A percentile compares a stretch with the other conserved stretches of the same genome.
phyloP scores from a whole-genome alignment of 64 coral and sea anemone genomes.

The Montipora cactus region DNA sequence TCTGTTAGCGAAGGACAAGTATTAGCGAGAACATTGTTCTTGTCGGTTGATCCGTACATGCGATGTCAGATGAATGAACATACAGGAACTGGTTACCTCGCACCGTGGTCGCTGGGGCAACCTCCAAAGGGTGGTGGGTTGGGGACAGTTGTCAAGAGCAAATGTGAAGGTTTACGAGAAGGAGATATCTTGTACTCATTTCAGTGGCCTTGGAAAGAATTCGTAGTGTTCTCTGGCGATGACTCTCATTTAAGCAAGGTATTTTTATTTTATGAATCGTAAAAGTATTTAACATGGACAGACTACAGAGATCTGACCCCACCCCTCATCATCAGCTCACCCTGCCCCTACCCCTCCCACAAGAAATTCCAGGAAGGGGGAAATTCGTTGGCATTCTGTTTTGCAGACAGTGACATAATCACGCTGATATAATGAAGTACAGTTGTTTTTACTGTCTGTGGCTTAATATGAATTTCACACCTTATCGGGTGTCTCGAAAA shows the following conservation, averaged over 20 bases:
- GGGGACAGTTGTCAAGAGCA: slow-evolving; percentile 74
- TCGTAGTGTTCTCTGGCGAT: slow-evolving; percentile 37
- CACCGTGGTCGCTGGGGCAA: slow-evolving; percentile 65
- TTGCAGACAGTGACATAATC: no score
- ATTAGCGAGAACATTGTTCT: slow-evolving; percentile 72
- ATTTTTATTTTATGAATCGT: background rate
- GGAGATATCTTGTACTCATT: slow-evolving; percentile 70
- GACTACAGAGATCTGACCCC: no score
- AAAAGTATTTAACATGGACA: no score
- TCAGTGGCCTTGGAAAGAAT: slow-evolving; percentile 79
- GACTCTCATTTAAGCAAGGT: slow-evolving; percentile 46
- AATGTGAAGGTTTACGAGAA: slow-evolving; percentile 15
- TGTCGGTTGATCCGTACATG: slow-evolving; percentile 94
- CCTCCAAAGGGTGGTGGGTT: slow-evolving; percentile 36
- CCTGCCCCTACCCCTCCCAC: no score
- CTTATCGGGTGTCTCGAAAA: no score
- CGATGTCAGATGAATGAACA: slow-evolving; percentile 77
- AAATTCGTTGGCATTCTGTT: no score
- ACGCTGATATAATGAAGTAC: no score
- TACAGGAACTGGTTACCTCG: slow-evolving; percentile 47
- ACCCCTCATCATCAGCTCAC: no score
- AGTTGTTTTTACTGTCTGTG: no score
- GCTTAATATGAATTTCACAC: no score
- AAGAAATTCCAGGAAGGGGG: no score
- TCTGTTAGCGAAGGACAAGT: slow-evolving; percentile 68